phyloP scores from a whole-genome alignment of 1,140 invertebrate species.

The Nasonia giraulti region DNA sequence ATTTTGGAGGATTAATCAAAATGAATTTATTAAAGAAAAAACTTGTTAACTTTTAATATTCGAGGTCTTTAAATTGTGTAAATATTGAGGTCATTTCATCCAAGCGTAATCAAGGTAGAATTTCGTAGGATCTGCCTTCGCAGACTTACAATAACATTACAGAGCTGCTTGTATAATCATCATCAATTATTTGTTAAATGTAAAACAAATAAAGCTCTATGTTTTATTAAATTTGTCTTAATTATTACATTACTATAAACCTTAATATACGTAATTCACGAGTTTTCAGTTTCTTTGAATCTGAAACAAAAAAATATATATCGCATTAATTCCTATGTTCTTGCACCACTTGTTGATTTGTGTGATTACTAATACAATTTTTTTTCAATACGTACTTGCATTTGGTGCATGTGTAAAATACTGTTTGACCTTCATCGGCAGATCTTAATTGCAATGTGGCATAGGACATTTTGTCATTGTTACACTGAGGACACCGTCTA shows the following conservation, averaged over 20 bases:
- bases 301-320: slow-evolving; percentile 72
- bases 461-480: slow-evolving; percentile 94
- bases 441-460: slow-evolving; percentile 94
- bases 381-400: slow-evolving; percentile 84
- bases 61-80: slow-evolving; percentile 60
- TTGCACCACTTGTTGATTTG: neutral
- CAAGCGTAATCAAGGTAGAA: slow-evolving; percentile 61
- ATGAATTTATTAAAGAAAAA: slow-evolving; percentile 61
- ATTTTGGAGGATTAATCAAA: slow-evolving; percentile 61
- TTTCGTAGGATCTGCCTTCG: slow-evolving; percentile 33
- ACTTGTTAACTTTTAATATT: slow-evolving; percentile 66
- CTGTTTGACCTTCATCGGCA: slow-evolving; percentile 99
- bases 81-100: slow-evolving; percentile 65
- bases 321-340: neutral
- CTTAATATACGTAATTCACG: slow-evolving; percentile 64
- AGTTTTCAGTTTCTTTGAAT: slow-evolving; percentile 84
- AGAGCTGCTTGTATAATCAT: slow-evolving; percentile 65
- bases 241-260: neutral
- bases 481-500: slow-evolving; percentile 91
- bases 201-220: slow-evolving; percentile 71
- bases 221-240: slow-evolving; percentile 65
- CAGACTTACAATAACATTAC: slow-evolving; percentile 57
- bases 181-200: slow-evolving; percentile 69
- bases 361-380: neutral
- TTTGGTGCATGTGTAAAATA: slow-evolving; percentile 96